A percentile compares a stretch with the other conserved stretches of the same genome.
phyloP scores from a whole-genome alignment of 1,140 invertebrate species.

The Brachionus calyciflorus region DNA sequence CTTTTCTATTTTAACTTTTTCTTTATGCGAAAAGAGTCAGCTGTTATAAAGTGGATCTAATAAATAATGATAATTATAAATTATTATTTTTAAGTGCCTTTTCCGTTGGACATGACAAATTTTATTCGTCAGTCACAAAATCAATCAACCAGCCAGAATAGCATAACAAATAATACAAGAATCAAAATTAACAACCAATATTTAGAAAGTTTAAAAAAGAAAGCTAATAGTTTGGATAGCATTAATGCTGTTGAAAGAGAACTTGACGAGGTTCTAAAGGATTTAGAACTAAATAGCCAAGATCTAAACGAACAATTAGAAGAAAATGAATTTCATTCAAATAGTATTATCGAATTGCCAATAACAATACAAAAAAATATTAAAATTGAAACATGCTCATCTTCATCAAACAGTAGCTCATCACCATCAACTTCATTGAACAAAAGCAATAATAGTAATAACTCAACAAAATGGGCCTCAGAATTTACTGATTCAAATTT shows the following conservation, averaged over 20 bases:
- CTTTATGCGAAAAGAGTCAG: too few species aligned
- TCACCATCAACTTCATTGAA: slow-evolving; percentile 27
- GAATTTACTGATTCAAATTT: background rate
- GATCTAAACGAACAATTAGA: slow-evolving; percentile 43
- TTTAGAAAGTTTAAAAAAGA: slow-evolving; percentile 31
- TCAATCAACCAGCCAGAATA: slow-evolving; percentile 18
- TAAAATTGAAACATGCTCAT: slow-evolving; percentile 31
- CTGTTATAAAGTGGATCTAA: too few species aligned
- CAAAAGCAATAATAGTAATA: slow-evolving; percentile 44
- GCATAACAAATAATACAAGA: background rate
- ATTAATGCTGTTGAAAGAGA: slow-evolving; percentile 44
- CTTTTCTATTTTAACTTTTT: too few species aligned
- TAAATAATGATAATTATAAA: background rate
- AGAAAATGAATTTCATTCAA: slow-evolving; percentile 39
- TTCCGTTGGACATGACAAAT: slow-evolving; percentile 35
- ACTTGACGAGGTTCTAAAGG: slow-evolving; percentile 40
- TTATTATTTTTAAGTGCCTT: slow-evolving; percentile 26
- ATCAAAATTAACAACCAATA: slow-evolving; percentile 13
- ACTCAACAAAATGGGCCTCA: slow-evolving; percentile 17
- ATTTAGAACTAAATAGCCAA: slow-evolving; percentile 43
- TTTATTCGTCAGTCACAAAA: slow-evolving; percentile 5
- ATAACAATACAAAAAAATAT: slow-evolving; percentile 42
- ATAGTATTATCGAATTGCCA: slow-evolving; percentile 22
- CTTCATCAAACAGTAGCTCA: slow-evolving; percentile 37
- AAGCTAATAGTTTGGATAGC: slow-evolving; percentile 26